phyloP scores from a whole-genome alignment of 2,888 invertebrate species.

The Eristalis tenax region DNA sequence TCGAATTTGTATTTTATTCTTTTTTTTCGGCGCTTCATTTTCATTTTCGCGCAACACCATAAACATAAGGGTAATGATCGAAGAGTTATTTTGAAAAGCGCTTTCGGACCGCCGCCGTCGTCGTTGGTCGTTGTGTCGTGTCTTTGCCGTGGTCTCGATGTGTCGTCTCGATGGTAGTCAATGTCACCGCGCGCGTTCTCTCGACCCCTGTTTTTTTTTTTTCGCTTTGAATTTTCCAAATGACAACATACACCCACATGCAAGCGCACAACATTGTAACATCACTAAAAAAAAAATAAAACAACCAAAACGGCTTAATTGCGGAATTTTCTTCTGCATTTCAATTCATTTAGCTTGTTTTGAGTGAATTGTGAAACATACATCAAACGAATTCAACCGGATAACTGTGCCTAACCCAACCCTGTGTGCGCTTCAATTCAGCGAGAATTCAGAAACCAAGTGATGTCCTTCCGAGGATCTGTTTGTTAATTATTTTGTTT shows the following conservation, averaged over 20 bases:
- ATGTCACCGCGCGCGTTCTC: slow-evolving; percentile 57
- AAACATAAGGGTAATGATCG: slow-evolving; percentile 66
- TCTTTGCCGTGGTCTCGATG: slow-evolving; percentile 50
- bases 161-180: slow-evolving; percentile 52
- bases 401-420: no score
- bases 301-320: slow-evolving; percentile 9
- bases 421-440: no score
- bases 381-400: no score
- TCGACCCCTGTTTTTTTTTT: slow-evolving; percentile 35
- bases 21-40: slow-evolving; percentile 55
- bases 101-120: slow-evolving; percentile 47
- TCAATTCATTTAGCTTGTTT: no score
- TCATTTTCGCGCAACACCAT: slow-evolving; percentile 67
- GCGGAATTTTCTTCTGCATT: no score
- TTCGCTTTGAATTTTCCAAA: neutral
- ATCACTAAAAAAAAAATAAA: no score
- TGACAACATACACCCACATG: no score
- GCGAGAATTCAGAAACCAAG: neutral
- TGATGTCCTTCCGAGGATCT: neutral
- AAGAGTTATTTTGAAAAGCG: slow-evolving; percentile 64
- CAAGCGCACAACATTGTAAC: neutral
- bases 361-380: no score
- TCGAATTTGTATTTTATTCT: neutral
- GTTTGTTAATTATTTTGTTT: neutral
- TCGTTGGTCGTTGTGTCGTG: slow-evolving; percentile 4